Evolutionary conservation across 2,888 invertebrate species (phyloP).

Genomic region (Epinotia ramella): DNA sequence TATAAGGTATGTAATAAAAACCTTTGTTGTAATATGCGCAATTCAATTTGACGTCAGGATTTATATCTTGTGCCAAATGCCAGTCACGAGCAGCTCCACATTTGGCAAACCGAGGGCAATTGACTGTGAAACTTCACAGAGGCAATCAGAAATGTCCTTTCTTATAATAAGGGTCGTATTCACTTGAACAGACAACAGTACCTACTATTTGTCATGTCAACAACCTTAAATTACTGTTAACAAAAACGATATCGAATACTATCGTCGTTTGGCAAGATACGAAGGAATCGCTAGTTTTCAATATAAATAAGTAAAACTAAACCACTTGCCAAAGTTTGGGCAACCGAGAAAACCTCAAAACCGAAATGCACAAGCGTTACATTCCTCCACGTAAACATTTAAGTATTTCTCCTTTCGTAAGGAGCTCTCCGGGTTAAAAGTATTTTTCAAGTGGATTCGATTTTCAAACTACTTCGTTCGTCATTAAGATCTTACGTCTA

Average conservation of each 20-base stretch:
- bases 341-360: constrained; percentile 32
- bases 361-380: constrained; percentile 32
- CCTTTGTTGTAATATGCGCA: neutral
- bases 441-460: constrained; percentile 27
- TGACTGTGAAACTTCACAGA: constrained; percentile 29
- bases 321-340: constrained; percentile 31
- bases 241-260: constrained; percentile 4
- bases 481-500: neutral
- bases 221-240: constrained; percentile 8
- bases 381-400: constrained; percentile 32
- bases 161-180: neutral
- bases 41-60: constrained; percentile 1
- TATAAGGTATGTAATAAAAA: neutral
- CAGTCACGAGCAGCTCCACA: constrained; percentile 34
- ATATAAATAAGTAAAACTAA: constrained; percentile 35
- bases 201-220: neutral
- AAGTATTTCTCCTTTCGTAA: constrained; percentile 22
- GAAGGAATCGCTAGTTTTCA: constrained; percentile 20
- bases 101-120: constrained; percentile 29
- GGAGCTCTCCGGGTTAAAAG: constrained; percentile 23
- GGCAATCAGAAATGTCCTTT: constrained; percentile 24
- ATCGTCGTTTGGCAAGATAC: constrained; percentile 11
- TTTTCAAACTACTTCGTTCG: constrained; percentile 20
- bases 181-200: neutral
- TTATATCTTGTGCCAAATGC: constrained; percentile 23